Percentiles rank a stretch among this genome's conserved stretches.
Conservation (phyloP, 2,888 invertebrate species). For the Blastobasis adustella region DNA sequence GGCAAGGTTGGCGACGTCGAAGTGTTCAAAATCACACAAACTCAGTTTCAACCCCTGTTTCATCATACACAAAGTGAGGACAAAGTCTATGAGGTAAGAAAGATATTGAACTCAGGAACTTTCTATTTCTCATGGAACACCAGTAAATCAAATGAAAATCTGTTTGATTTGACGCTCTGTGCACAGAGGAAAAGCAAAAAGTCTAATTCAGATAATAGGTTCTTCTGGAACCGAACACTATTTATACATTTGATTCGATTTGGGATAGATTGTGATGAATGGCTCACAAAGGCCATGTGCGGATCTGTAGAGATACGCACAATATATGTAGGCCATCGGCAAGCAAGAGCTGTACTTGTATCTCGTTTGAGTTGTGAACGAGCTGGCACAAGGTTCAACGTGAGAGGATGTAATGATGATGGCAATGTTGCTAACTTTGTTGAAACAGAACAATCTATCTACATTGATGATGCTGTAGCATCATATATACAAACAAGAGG, state of each 20-base stretch:
- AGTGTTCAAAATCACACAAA: constrained; percentile 95
- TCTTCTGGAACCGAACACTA: constrained; percentile 98
- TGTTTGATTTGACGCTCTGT: constrained; percentile 94
- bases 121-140: constrained; percentile 96
- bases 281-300: constrained; percentile 97
- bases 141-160: constrained; percentile 56
- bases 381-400: constrained; percentile 98
- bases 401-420: constrained; percentile 98
- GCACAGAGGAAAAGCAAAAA: constrained; percentile 91
- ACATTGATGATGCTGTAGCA: constrained; percentile 90
- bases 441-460: constrained; percentile 98
- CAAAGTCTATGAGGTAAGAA: constrained; percentile 80
- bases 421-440: constrained; percentile 99
- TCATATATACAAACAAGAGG: constrained; percentile 96
- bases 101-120: constrained; percentile 97
- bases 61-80: constrained; percentile 79
- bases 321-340: constrained; percentile 96
- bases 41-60: constrained; percentile 91
- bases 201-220: constrained; percentile 91
- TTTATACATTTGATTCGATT: constrained; percentile 94
- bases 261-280: constrained; percentile 91
- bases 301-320: constrained; percentile 98
- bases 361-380: constrained; percentile 98
- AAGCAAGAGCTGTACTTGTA: constrained; percentile 95
- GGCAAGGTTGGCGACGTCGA: constrained; percentile 97